phyloP scores from a whole-genome alignment of 2,888 invertebrate genomes.

The Acrobeloides nanus region DNA sequence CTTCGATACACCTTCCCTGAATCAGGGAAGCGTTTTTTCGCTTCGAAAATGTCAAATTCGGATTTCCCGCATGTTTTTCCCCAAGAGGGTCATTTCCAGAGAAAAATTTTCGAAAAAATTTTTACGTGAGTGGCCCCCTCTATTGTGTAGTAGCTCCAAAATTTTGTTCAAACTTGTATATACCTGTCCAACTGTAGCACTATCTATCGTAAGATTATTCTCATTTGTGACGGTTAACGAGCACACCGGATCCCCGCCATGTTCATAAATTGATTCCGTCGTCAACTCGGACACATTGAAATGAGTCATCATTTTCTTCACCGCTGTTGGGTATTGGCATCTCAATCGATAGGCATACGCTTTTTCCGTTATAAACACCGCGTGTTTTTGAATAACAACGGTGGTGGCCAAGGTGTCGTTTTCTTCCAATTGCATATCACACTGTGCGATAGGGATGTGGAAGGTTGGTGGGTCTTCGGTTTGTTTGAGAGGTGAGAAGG shows the following conservation, averaged over 20 bases:
- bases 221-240: slow-evolving; percentile 38
- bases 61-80: no score
- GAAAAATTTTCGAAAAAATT: no score
- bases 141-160: no score
- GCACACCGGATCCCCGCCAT: slow-evolving; percentile 28
- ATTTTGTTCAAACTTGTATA: no score
- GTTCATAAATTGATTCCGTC: slow-evolving; percentile 33
- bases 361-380: slow-evolving; percentile 83
- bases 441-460: slow-evolving; percentile 46
- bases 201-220: slow-evolving; percentile 27
- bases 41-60: no score
- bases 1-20: no score
- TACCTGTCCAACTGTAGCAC: slow-evolving; percentile 32
- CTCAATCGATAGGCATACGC: slow-evolving; percentile 92
- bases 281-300: slow-evolving; percentile 63
- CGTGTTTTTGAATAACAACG: slow-evolving; percentile 89
- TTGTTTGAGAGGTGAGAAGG: slow-evolving; percentile 5
- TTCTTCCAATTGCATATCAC: slow-evolving; percentile 39
- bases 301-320: slow-evolving; percentile 81
- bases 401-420: slow-evolving; percentile 58
- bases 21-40: no score
- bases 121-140: no score
- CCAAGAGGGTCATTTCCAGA: no score
- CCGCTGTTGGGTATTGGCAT: slow-evolving; percentile 86
- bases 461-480: slow-evolving; percentile 21